These are phyloP conservation scores for Sminthopsis crassicaudata DNA, from an alignment of 2,113 vertebrate genomes.

Conservation along the genomic window DNA sequence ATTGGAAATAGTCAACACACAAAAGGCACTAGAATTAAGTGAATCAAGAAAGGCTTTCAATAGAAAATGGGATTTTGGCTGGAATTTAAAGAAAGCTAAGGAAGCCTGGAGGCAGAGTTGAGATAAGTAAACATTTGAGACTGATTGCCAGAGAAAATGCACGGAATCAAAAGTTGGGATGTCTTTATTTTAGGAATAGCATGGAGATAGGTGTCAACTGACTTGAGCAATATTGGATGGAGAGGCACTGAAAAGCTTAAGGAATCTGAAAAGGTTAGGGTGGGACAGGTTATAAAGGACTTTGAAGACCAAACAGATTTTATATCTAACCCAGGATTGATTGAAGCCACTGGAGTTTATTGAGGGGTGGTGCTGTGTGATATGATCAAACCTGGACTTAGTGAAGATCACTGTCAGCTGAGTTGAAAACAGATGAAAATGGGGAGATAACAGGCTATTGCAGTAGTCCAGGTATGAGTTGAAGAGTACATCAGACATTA, in stretches of 20 bases:
- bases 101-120: background rate
- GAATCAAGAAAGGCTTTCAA: background rate
- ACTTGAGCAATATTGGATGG: background rate
- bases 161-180: background rate
- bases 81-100: background rate
- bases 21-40: background rate
- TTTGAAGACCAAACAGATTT: background rate
- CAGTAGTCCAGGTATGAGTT: background rate
- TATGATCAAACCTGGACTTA: background rate
- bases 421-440: background rate
- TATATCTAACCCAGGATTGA: background rate
- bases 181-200: background rate
- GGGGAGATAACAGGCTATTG: background rate
- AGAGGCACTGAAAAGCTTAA: background rate
- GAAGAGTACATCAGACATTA: background rate
- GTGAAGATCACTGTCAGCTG: background rate
- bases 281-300: background rate
- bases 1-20: background rate
- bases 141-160: background rate
- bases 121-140: background rate
- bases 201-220: background rate
- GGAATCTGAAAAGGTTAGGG: background rate
- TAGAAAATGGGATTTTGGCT: background rate
- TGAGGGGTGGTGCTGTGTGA: background rate
- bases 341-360: background rate